phyloP scores from a whole-genome alignment of 1,140 invertebrate species.

The Sitophilus oryzae region DNA sequence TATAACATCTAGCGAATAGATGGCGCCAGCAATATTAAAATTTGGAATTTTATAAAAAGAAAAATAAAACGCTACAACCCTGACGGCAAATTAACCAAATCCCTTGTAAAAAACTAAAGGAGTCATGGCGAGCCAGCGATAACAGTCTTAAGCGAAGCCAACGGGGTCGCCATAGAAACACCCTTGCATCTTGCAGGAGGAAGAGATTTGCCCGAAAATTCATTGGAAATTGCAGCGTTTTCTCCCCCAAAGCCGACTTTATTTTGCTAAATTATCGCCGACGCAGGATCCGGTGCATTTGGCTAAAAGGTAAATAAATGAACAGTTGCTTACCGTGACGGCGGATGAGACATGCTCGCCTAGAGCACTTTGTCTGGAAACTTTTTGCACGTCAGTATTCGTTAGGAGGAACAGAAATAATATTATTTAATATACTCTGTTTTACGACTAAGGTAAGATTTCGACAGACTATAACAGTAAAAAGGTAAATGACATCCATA shows the following conservation, averaged over 20 bases:
- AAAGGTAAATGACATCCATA: too few relatives aligned
- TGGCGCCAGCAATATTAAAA: too few relatives aligned
- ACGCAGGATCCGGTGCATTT: constrained; percentile 3
- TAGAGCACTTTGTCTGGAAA: too few relatives aligned
- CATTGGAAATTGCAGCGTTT: constrained; percentile 8
- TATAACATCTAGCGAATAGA: too few relatives aligned
- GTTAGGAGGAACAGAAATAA: too few relatives aligned
- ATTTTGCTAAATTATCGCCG: constrained; percentile 16
- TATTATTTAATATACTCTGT: too few relatives aligned
- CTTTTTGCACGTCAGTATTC: too few relatives aligned
- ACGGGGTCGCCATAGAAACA: constrained; percentile 26
- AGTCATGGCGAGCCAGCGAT: constrained; percentile 10
- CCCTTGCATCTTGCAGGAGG: constrained; percentile 20
- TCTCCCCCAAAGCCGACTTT: constrained; percentile 9
- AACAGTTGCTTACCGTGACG: not conserved
- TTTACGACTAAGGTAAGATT: too few relatives aligned
- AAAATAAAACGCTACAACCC: too few relatives aligned
- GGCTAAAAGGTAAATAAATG: not conserved
- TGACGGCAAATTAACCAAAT: not conserved
- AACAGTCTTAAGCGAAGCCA: constrained; percentile 2
- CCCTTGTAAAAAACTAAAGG: constrained; percentile 3
- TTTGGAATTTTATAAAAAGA: too few relatives aligned
- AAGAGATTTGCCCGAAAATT: constrained; percentile 20
- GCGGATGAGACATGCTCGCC: not conserved
- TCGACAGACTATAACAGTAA: too few relatives aligned